Percentiles rank a stretch among this genome's conserved stretches.
These are phyloP conservation scores for Chroicocephalus ridibundus DNA, from an alignment of 2,113 vertebrate genomes.

Conservation along the genomic window DNA sequence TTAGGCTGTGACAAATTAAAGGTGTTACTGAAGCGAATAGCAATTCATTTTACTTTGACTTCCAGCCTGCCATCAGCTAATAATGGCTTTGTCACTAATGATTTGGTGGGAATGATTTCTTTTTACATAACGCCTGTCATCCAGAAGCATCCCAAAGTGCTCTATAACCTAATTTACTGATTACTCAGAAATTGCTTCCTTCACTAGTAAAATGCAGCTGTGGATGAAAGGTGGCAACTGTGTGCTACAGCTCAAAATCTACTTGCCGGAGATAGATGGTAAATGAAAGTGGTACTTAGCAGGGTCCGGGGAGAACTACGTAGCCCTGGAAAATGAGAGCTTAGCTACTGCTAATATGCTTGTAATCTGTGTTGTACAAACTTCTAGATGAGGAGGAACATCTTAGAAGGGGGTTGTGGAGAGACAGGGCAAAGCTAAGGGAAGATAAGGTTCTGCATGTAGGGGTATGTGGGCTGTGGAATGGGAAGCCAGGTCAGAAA, in stretches of 20 bases:
- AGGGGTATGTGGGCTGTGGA: not conserved
- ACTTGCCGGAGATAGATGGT: not conserved
- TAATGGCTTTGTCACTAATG: slow-evolving; percentile 5
- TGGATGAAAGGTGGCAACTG: not conserved
- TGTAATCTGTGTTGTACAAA: not conserved
- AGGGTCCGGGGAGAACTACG: not conserved
- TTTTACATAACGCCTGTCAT: not conserved
- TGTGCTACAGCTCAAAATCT: not conserved
- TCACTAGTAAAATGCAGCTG: not conserved
- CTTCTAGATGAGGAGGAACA: not conserved
- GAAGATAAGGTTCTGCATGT: not conserved
- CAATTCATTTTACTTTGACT: slow-evolving; percentile 11
- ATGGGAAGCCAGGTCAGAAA: not conserved
- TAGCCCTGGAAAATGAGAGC: not conserved
- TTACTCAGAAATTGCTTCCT: slow-evolving; percentile 6
- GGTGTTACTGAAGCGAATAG: not conserved
- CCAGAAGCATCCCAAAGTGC: not conserved
- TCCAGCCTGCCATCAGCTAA: not conserved
- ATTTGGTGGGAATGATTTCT: not conserved
- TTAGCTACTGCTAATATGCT: not conserved
- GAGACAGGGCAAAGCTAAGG: not conserved
- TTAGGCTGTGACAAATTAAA: not conserved
- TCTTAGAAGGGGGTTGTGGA: not conserved
- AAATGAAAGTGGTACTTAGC: not conserved
- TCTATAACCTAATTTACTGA: not conserved